phyloP scores from a whole-genome alignment of 2,888 invertebrate species.

The Biston stratarius region DNA sequence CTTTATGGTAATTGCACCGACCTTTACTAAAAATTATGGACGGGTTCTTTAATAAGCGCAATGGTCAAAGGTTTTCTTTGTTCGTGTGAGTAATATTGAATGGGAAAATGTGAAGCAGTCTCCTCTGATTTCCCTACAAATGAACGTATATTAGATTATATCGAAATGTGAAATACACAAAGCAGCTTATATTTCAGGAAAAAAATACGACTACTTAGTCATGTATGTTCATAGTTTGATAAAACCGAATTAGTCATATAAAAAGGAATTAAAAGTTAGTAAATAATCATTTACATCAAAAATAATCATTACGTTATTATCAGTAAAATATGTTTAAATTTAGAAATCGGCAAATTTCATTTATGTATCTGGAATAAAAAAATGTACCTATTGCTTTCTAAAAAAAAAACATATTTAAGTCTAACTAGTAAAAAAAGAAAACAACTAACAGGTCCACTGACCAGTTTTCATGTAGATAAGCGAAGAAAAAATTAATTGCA shows the following conservation, averaged over 20 bases:
- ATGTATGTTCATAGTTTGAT: neutral
- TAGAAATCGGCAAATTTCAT: too few relatives aligned
- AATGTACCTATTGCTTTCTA: too few relatives aligned
- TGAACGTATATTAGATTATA: slow-evolving; percentile 19
- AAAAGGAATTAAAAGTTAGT: too few relatives aligned
- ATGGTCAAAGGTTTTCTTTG: slow-evolving; percentile 34
- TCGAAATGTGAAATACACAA: slow-evolving; percentile 7
- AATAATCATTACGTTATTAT: too few relatives aligned
- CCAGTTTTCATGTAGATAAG: neutral
- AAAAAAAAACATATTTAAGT: too few relatives aligned
- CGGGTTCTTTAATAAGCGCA: slow-evolving; percentile 31
- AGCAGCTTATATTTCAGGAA: slow-evolving; percentile 16
- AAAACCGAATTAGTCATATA: neutral
- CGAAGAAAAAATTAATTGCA: neutral
- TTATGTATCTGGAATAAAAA: too few relatives aligned
- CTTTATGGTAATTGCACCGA: slow-evolving; percentile 29
- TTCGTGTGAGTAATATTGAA: slow-evolving; percentile 24
- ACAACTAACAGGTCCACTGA: too few relatives aligned
- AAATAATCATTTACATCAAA: too few relatives aligned
- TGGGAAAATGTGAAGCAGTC: slow-evolving; percentile 13
- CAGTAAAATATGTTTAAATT: too few relatives aligned
- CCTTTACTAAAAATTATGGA: slow-evolving; percentile 31
- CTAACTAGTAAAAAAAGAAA: too few relatives aligned
- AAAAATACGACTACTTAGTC: neutral
- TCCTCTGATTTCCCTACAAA: slow-evolving; percentile 21